These are phyloP conservation scores for Microchrysa polita DNA, from an alignment of 2,888 invertebrate species.

Conservation along the genomic window DNA sequence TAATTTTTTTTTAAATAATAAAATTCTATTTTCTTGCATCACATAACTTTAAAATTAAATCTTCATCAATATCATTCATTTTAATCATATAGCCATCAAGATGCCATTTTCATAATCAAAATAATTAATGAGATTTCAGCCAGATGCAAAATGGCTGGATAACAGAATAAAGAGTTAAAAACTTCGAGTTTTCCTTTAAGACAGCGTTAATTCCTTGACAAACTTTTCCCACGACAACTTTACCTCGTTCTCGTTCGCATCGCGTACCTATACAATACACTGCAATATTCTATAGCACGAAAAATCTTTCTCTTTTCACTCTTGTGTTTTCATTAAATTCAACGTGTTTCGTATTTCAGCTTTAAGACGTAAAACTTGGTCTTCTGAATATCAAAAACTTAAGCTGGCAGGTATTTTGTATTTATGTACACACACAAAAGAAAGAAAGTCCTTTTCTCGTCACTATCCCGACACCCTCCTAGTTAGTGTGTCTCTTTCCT, in stretches of 20 bases:
- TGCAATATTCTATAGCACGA: too few species aligned
- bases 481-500: not conserved
- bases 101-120: too few species aligned
- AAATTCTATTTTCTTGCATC: too few species aligned
- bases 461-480: not conserved
- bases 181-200: not conserved
- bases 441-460: not conserved
- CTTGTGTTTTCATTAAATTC: not conserved
- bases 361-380: not conserved
- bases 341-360: not conserved
- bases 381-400: not conserved
- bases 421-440: not conserved
- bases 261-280: not conserved
- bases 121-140: too few species aligned
- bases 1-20: too few species aligned
- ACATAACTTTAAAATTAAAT: too few species aligned
- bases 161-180: too few species aligned
- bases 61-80: too few species aligned
- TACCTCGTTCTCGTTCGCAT: not conserved
- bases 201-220: constrained; percentile 5
- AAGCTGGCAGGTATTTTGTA: not conserved
- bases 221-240: not conserved
- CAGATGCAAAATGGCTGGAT: too few species aligned
- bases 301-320: not conserved
- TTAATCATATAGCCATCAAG: too few species aligned